Conservation (phyloP, 2,888 invertebrate species). For the Thereva nobilitata region DNA sequence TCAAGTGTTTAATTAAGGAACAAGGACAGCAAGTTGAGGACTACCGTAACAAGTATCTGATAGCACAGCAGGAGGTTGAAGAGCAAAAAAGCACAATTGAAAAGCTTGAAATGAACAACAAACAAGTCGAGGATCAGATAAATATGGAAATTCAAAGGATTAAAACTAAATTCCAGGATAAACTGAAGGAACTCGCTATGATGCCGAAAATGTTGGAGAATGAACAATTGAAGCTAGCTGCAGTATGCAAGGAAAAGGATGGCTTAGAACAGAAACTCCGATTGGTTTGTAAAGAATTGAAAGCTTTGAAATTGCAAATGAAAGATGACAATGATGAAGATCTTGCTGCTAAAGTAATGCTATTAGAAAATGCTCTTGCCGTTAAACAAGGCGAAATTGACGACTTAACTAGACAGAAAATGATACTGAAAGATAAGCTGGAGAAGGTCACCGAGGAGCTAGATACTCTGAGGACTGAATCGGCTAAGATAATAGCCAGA, state of each 20-base stretch:
- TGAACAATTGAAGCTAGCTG: constrained; percentile 52
- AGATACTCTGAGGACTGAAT: constrained; percentile 48
- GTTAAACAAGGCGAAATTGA: constrained; percentile 54
- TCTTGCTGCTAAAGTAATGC: constrained; percentile 46
- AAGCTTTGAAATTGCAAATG: constrained; percentile 52
- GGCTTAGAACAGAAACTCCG: constrained; percentile 47
- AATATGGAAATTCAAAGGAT: constrained; percentile 49
- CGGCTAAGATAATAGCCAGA: constrained; percentile 51
- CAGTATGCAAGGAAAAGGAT: constrained; percentile 50
- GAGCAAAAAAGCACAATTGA: constrained; percentile 54
- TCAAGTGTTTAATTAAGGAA: constrained; percentile 51
- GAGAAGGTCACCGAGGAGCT: constrained; percentile 48
- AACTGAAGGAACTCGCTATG: constrained; percentile 51
- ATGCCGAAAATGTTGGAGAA: constrained; percentile 51
- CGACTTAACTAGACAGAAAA: constrained; percentile 48
- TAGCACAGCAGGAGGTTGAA: constrained; percentile 54
- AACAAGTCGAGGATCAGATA: constrained; percentile 49
- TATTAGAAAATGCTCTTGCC: constrained; percentile 51
- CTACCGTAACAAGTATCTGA: constrained; percentile 52
- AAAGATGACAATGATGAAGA: constrained; percentile 43
- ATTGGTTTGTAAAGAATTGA: constrained; percentile 37
- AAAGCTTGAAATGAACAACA: constrained; percentile 51
- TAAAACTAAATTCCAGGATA: constrained; percentile 51
- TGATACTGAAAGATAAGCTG: constrained; percentile 39
- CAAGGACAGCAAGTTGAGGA: constrained; percentile 52